phyloP scores from a whole-genome alignment of 2,888 invertebrate genomes.

The Allophyes oxyacanthae region DNA sequence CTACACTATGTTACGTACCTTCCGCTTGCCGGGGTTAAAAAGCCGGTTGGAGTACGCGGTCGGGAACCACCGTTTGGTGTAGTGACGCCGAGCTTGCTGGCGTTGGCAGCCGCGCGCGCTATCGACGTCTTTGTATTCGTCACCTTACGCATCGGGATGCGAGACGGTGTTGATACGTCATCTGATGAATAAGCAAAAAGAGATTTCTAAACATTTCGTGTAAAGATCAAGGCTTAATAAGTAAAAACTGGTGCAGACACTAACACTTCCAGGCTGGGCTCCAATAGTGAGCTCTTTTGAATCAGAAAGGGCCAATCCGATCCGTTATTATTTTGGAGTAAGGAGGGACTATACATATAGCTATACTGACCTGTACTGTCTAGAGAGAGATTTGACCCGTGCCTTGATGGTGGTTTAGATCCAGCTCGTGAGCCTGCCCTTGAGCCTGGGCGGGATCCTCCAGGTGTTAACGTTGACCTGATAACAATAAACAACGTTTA shows the following conservation, averaged over 20 bases:
- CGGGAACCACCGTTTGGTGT: slow-evolving; percentile 91
- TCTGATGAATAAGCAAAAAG: slow-evolving; percentile 78
- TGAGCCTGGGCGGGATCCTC: slow-evolving; percentile 95
- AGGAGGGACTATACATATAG: no score
- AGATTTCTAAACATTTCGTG: not conserved
- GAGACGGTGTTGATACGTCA: slow-evolving; percentile 93
- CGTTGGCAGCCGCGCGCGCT: slow-evolving; percentile 90
- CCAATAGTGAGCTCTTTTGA: no score
- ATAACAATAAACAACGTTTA: slow-evolving; percentile 28
- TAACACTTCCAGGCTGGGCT: not conserved
- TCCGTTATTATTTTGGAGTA: no score
- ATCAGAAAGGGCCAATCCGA: no score
- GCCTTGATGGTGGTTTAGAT: slow-evolving; percentile 97
- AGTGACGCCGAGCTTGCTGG: slow-evolving; percentile 88
- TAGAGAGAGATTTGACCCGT: slow-evolving; percentile 97
- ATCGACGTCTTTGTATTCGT: slow-evolving; percentile 89
- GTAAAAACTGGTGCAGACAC: not conserved
- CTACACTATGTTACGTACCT: slow-evolving; percentile 87
- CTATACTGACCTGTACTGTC: slow-evolving; percentile 94
- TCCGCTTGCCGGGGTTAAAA: slow-evolving; percentile 93
- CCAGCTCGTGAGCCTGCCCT: slow-evolving; percentile 95
- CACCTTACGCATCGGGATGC: slow-evolving; percentile 94
- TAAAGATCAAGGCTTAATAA: not conserved
- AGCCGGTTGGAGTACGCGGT: slow-evolving; percentile 93
- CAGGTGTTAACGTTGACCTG: slow-evolving; percentile 93